Conservation (phyloP, 2,888 invertebrate genomes). For the Aspidiotus destructor region DNA sequence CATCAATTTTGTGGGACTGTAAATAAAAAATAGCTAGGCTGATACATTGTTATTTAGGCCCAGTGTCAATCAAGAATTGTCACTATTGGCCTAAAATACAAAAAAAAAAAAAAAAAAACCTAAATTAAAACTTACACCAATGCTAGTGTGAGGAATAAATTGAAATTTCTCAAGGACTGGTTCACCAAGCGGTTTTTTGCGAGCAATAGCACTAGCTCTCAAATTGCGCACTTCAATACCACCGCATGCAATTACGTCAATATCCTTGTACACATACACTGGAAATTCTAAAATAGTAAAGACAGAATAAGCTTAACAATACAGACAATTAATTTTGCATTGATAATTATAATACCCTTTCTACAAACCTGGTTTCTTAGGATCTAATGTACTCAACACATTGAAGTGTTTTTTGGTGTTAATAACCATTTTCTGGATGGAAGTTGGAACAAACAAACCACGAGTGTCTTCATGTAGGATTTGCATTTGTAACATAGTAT, state of each 20-base stretch:
- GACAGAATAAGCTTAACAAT: not conserved
- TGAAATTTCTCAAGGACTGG: constrained; percentile 67
- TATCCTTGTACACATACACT: constrained; percentile 42
- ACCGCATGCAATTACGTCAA: constrained; percentile 52
- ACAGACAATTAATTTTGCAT: not conserved
- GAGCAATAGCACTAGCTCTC: constrained; percentile 63
- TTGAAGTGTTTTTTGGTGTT: constrained; percentile 54
- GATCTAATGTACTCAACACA: constrained; percentile 41
- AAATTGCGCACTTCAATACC: constrained; percentile 69
- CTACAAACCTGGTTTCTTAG: constrained; percentile 36
- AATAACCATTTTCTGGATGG: constrained; percentile 59
- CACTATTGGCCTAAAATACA: not conserved
- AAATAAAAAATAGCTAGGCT: constrained; percentile 22
- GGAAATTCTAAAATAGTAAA: constrained; percentile 41
- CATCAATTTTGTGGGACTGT: constrained; percentile 41
- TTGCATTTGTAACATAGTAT: constrained; percentile 76
- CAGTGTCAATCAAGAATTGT: not conserved
- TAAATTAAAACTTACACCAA: constrained; percentile 24
- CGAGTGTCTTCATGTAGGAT: constrained; percentile 60
- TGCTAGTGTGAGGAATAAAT: constrained; percentile 54
- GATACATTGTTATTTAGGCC: too few relatives aligned
- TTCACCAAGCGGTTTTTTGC: constrained; percentile 56
- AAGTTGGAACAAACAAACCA: constrained; percentile 63
- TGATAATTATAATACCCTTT: not conserved
- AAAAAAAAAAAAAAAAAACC: too few relatives aligned